These are phyloP conservation scores for Dinothrombium tinctorium DNA, from an alignment of 1,140 invertebrate genomes.

Conservation along the genomic window DNA sequence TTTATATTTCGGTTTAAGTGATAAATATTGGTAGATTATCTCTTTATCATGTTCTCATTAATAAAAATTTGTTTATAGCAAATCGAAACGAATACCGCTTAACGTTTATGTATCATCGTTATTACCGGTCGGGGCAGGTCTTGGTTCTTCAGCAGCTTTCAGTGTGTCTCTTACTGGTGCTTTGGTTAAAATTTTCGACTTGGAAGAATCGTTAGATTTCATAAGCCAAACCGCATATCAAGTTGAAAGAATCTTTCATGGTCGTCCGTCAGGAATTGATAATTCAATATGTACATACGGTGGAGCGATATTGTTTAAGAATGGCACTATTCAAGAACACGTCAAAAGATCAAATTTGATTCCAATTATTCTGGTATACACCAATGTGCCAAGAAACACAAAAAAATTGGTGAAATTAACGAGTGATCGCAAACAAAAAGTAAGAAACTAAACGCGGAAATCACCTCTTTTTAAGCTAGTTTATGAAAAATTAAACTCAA, in stretches of 20 bases:
- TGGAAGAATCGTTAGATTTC: neutral
- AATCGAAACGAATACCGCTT: too few relatives aligned
- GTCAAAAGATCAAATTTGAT: neutral
- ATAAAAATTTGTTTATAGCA: too few relatives aligned
- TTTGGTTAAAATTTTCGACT: conserved; percentile 26
- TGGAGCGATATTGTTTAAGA: conserved; percentile 39
- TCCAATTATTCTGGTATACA: conserved; percentile 52
- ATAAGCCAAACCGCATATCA: conserved; percentile 45
- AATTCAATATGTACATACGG: conserved; percentile 68
- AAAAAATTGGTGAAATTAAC: conserved; percentile 38
- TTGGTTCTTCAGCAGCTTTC: conserved; percentile 78
- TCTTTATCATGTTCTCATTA: too few relatives aligned
- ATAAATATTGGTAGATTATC: too few relatives aligned
- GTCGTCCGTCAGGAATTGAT: conserved; percentile 75
- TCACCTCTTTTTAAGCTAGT: too few relatives aligned
- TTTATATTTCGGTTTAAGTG: too few relatives aligned
- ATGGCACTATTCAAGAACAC: conserved; percentile 22
- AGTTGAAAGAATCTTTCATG: conserved; percentile 66
- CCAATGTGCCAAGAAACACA: conserved; percentile 56
- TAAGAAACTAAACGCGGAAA: too few relatives aligned
- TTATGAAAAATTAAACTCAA: too few relatives aligned
- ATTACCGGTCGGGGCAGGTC: conserved; percentile 47
- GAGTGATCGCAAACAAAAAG: conserved; percentile 19
- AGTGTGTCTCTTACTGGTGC: conserved; percentile 48
- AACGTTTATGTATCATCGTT: conserved; percentile 33